A percentile compares a stretch with the other conserved stretches of the same genome.
Evolutionary conservation across 2,888 invertebrate species (phyloP).

Genomic region (Pantelozetes paolii): DNA sequence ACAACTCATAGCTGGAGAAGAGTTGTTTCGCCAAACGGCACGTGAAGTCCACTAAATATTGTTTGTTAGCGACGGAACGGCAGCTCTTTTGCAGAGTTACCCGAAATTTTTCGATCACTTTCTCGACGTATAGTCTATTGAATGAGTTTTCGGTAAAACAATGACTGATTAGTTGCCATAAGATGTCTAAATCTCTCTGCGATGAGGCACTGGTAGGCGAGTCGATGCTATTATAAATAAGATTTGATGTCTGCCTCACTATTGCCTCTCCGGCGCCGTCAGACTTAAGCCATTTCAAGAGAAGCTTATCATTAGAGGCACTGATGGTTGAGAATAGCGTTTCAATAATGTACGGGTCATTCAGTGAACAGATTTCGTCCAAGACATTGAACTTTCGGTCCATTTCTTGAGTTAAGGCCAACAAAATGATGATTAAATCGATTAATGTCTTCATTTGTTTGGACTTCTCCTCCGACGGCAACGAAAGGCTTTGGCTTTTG

Average conservation of each 20-base stretch:
- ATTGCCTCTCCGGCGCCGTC: neutral
- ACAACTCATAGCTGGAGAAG: conserved; percentile 27
- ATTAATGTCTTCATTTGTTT: neutral
- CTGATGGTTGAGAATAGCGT: neutral
- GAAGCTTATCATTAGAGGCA: neutral
- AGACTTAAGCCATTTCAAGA: conserved; percentile 1
- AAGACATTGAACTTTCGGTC: neutral
- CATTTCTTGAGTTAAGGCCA: neutral
- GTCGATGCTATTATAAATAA: neutral
- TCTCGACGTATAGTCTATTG: neutral
- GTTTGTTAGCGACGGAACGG: neutral
- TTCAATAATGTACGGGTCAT: conserved; percentile 8
- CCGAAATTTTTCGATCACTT: conserved; percentile 10
- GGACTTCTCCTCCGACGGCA: neutral
- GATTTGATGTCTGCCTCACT: neutral
- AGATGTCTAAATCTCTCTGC: neutral
- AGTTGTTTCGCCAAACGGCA: conserved; percentile 17
- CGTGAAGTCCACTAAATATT: conserved; percentile 13
- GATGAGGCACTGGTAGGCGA: neutral
- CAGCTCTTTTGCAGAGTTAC: neutral
- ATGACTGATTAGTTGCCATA: conserved; percentile 19
- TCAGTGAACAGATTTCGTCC: neutral
- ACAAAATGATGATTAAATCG: neutral
- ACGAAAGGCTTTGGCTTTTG: neutral
- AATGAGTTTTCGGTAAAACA: conserved; percentile 14